Conservation (phyloP, 35 echinoderm and acorn worm species). For the Stichopus chloronotus region DNA sequence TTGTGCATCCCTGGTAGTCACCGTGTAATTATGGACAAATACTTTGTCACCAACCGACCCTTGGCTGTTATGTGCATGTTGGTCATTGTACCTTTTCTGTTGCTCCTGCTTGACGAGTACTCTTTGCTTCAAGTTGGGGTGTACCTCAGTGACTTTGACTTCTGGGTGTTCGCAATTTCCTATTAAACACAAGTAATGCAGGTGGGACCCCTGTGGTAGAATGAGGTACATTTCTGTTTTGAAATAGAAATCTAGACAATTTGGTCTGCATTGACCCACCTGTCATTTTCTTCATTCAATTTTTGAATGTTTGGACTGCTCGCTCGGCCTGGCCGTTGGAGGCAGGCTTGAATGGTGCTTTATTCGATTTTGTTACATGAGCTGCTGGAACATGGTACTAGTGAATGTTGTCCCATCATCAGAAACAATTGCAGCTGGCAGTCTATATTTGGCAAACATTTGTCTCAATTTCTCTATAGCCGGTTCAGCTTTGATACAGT, state of each 20-base stretch:
- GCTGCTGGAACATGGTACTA: conserved; percentile 47
- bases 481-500: conserved; percentile 22
- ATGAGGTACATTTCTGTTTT: conserved; percentile 64
- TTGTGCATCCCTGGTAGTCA: too few species aligned
- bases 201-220: conserved; percentile 66
- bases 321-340: conserved; percentile 75
- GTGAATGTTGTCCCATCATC: conserved; percentile 33
- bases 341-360: conserved; percentile 67
- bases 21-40: not conserved
- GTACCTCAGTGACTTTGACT: conserved; percentile 37
- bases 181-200: conserved; percentile 50
- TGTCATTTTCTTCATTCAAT: conserved; percentile 27
- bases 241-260: conserved; percentile 64
- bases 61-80: not conserved
- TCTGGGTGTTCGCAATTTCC: not conserved
- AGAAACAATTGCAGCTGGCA: not conserved
- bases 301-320: conserved; percentile 59
- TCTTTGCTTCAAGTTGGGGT: conserved; percentile 36
- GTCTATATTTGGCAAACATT: not conserved
- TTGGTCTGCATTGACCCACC: conserved; percentile 62
- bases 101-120: conserved; percentile 17
- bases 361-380: conserved; percentile 47
- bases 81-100: conserved; percentile 56
- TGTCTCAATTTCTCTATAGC: conserved; percentile 49
- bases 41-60: not conserved